Evolutionary conservation across 1,140 invertebrate species (phyloP), one percentile per base, ranked within the genome.

Genomic region (Trichonephila clavipes): DNA sequence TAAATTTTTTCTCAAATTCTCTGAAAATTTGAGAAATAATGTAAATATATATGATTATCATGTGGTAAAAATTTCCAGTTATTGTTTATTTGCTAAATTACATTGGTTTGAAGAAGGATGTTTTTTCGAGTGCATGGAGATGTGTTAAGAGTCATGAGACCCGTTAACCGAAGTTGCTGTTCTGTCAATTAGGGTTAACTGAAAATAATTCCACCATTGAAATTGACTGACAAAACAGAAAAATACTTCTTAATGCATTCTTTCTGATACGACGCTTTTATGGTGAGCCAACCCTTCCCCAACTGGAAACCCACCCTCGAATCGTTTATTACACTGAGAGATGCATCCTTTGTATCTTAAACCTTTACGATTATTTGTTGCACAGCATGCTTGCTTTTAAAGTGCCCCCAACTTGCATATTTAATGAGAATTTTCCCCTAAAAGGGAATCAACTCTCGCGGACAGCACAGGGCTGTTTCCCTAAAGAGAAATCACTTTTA

Each of bases 401-500:
- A 61, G 51, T 34, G 21, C 83, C 7, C 83, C 4, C 51, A 18
- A 18, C 83, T 88, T 44, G 86, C 86, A 88, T 88, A 69, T 69
- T 69, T 88, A 88, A 88, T 44, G 86, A 86, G 61, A 40, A 40
- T 21, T 88, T 88, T 40, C 62, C 62, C 12, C 69, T 88, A 88
- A 69, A 66, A 88, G 86, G 19, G 10, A 34, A 21, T 44, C 34
- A 61, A 64, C 66, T 21, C n/a, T 40, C 62, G 28, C 51, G 62
- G 28, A 64, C 61, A 44, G 24, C 18, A 28, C 28, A 40, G 28
- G 7, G 28, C 14, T 21, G 62, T n/a, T 59, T 62, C 89, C 59
- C 89, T 10, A n/a, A 82, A 82, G 89, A 61, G 72, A 82, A 82
- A 90, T 90, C 34, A 90, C 77, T 90, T 90, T 90, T 90, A 90